phyloP scores from a whole-genome alignment of 2,113 vertebrate genomes.

The Gallinago paraguaiae region DNA sequence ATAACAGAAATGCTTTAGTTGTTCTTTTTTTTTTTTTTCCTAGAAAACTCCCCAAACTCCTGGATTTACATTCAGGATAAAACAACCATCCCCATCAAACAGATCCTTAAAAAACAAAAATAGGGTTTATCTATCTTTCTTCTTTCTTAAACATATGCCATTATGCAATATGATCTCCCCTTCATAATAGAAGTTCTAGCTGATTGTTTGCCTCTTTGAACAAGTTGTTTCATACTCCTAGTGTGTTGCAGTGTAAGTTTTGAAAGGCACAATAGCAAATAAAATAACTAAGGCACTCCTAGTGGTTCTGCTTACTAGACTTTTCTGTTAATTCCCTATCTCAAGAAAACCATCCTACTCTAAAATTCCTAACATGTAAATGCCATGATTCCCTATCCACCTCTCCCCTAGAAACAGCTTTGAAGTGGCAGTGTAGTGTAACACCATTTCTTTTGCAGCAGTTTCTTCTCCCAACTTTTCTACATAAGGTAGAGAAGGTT shows the following conservation, averaged over 20 bases:
- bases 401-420: not conserved
- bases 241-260: not conserved
- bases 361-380: not conserved
- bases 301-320: not conserved
- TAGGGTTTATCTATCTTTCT: not conserved
- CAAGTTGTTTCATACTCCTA: not conserved
- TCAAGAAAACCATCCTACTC: not conserved
- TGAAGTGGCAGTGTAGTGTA: not conserved
- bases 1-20: not conserved
- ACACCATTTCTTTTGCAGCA: not conserved
- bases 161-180: not conserved
- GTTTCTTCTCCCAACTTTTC: not conserved
- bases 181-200: not conserved
- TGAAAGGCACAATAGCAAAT: conserved; percentile 3
- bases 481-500: not conserved
- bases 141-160: not conserved
- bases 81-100: not conserved
- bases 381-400: not conserved
- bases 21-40: accelerated
- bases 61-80: not conserved
- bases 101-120: not conserved
- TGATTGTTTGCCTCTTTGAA: not conserved
- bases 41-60: not conserved
- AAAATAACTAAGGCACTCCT: not conserved
- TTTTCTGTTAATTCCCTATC: not conserved